A percentile compares a stretch with the other conserved stretches of the same genome.
Evolutionary conservation across 1,140 invertebrate species (phyloP).

Genomic region (Aleiodes sp.): DNA sequence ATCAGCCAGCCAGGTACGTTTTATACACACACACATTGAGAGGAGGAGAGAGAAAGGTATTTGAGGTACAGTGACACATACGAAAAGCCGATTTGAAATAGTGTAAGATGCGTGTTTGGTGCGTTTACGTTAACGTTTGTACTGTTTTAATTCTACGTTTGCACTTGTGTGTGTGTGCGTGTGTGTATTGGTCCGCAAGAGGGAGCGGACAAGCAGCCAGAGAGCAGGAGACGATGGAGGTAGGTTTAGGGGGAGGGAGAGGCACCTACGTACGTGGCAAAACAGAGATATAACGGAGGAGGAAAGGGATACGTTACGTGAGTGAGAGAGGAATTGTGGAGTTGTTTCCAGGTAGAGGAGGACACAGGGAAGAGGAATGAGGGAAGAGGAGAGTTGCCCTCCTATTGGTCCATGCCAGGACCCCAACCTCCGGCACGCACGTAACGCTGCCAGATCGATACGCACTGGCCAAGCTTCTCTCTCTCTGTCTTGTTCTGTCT

Average conservation of each 20-base stretch:
- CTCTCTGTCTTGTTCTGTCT: conserved; percentile 37
- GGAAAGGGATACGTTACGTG: conserved; percentile 23
- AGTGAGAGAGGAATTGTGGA: too few relatives aligned
- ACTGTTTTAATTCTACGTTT: background rate
- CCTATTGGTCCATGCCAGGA: conserved; percentile 61
- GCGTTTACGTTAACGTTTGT: conserved; percentile 4
- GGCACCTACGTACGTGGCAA: conserved; percentile 20
- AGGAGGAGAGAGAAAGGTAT: background rate
- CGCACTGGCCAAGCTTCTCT: conserved; percentile 64
- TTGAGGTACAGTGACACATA: background rate
- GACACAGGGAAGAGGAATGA: background rate
- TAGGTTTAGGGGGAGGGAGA: conserved; percentile 25
- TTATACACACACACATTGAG: conserved; percentile 11
- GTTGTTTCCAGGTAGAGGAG: conserved; percentile 10
- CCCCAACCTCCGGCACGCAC: conserved; percentile 62
- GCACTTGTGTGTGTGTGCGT: conserved; percentile 17
- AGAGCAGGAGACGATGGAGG: conserved; percentile 18
- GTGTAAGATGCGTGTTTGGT: background rate
- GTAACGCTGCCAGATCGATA: conserved; percentile 64
- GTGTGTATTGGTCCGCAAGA: conserved; percentile 11
- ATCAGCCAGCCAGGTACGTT: conserved; percentile 43
- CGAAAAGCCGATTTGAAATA: too few relatives aligned
- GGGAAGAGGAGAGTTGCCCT: conserved; percentile 56
- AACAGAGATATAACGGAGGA: conserved; percentile 36
- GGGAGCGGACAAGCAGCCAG: conserved; percentile 32